These are phyloP conservation scores for Callosobruchus maculatus DNA, from an alignment of 2,888 invertebrate species.

Conservation along the genomic window DNA sequence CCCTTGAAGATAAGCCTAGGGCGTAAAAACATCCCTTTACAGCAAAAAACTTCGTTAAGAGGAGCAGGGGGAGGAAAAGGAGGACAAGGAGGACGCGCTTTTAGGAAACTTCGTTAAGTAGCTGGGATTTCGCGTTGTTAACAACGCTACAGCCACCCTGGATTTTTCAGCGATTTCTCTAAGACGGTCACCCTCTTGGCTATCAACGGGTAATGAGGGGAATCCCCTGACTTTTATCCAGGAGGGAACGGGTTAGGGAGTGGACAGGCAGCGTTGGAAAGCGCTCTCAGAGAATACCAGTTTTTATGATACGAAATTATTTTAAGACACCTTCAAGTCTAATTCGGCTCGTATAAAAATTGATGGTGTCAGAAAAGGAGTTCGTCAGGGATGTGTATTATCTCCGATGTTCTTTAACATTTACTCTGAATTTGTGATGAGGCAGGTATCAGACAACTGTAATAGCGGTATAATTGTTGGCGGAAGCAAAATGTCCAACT, in stretches of 20 bases:
- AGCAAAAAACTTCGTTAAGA: slow-evolving; percentile 46
- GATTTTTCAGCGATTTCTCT: slow-evolving; percentile 33
- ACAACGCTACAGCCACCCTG: slow-evolving; percentile 21
- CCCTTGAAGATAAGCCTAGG: slow-evolving; percentile 50
- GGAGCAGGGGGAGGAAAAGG: neutral
- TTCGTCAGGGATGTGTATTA: too few relatives aligned
- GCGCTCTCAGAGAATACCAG: too few relatives aligned
- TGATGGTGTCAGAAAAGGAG: too few relatives aligned
- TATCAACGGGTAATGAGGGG: neutral
- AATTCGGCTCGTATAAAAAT: too few relatives aligned
- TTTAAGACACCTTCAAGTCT: too few relatives aligned
- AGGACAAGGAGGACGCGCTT: too few relatives aligned
- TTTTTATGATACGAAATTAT: too few relatives aligned
- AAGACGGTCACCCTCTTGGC: neutral
- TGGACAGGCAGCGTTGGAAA: neutral
- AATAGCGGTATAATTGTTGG: too few relatives aligned
- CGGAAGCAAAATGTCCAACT: too few relatives aligned
- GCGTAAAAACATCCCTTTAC: slow-evolving; percentile 48
- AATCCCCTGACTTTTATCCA: neutral
- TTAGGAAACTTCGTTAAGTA: slow-evolving; percentile 40
- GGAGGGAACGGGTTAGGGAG: neutral
- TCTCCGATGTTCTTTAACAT: too few relatives aligned
- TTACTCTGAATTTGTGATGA: too few relatives aligned
- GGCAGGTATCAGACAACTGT: too few relatives aligned
- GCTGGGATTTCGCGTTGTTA: slow-evolving; percentile 40